A percentile compares a stretch with the other conserved stretches of the same genome.
These are phyloP conservation scores for Aplocera efformata DNA, from an alignment of 2,888 invertebrate genomes.

Conservation along the genomic window DNA sequence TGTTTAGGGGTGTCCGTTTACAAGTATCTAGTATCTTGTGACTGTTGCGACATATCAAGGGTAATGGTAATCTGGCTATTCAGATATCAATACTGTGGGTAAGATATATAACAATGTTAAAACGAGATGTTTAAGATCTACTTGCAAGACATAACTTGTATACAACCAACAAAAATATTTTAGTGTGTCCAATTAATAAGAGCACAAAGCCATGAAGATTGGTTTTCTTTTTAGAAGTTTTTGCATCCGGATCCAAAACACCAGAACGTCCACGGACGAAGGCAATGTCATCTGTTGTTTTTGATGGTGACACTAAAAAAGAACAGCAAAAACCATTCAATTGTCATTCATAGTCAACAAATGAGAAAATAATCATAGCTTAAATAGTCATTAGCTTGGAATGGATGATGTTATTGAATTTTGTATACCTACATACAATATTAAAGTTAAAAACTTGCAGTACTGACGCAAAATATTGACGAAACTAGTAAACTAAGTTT, in stretches of 20 bases:
- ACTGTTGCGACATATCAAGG: slow-evolving; percentile 41
- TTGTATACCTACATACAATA: too few species aligned
- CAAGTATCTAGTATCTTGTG: slow-evolving; percentile 44
- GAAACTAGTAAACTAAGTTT: too few species aligned
- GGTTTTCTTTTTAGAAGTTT: slow-evolving; percentile 34
- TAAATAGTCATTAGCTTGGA: background rate
- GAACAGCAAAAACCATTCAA: slow-evolving; percentile 25
- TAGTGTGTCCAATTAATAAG: slow-evolving; percentile 26
- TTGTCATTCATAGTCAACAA: slow-evolving; percentile 9
- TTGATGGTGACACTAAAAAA: slow-evolving; percentile 26
- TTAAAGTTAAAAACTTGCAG: too few species aligned
- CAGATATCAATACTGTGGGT: slow-evolving; percentile 14
- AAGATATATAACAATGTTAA: slow-evolving; percentile 23
- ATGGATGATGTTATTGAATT: too few species aligned
- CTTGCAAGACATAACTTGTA: slow-evolving; percentile 12
- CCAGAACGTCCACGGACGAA: slow-evolving; percentile 44
- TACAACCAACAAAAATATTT: slow-evolving; percentile 16
- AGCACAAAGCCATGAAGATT: slow-evolving; percentile 25
- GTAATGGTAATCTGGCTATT: background rate
- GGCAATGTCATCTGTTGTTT: slow-evolving; percentile 38
- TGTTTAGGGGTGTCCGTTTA: slow-evolving; percentile 34
- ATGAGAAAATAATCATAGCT: slow-evolving; percentile 11
- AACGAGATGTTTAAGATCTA: slow-evolving; percentile 11
- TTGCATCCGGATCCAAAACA: slow-evolving; percentile 37
- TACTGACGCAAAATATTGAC: too few species aligned